Evolutionary conservation across 2,113 vertebrate species (phyloP).

Genomic region (Oncorhynchus kisutch): DNA sequence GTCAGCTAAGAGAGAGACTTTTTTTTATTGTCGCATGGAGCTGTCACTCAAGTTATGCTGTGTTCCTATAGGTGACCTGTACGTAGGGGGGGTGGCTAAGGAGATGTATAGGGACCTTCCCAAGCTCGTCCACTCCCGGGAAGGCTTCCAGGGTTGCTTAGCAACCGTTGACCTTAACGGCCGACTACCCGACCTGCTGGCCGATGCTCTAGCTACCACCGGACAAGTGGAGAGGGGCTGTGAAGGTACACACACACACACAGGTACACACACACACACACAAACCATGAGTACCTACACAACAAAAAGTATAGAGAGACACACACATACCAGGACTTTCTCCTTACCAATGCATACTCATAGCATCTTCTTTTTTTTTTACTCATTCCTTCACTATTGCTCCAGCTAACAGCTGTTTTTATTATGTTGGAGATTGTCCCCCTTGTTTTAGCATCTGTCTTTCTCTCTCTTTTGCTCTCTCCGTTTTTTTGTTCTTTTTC

Average conservation of each 20-base stretch:
- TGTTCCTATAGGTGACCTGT: constrained; percentile 84
- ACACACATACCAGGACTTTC: not conserved
- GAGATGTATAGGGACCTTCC: constrained; percentile 95
- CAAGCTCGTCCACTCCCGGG: constrained; percentile 93
- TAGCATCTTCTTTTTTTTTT: not conserved
- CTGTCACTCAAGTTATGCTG: not conserved
- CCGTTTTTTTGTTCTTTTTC: not conserved
- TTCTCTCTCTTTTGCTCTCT: constrained; percentile 45
- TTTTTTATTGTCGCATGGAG: not conserved
- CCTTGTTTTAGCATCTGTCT: constrained; percentile 68
- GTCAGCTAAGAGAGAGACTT: too few relatives aligned
- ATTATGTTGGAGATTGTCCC: constrained; percentile 20
- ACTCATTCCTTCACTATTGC: constrained; percentile 41
- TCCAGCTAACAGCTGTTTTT: not conserved
- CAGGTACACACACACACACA: not conserved
- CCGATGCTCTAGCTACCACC: constrained; percentile 90
- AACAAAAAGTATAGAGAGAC: not conserved
- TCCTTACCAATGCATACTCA: constrained; percentile 27
- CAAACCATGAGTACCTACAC: not conserved
- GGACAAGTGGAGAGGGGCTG: constrained; percentile 98
- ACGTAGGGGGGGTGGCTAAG: constrained; percentile 94
- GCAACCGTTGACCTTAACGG: constrained; percentile 96
- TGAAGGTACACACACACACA: constrained; percentile 81
- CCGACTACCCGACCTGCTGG: constrained; percentile 93
- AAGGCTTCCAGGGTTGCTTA: constrained; percentile 97